Conservation (phyloP, 2,113 vertebrate species). For the Oncorhynchus clarkii region DNA sequence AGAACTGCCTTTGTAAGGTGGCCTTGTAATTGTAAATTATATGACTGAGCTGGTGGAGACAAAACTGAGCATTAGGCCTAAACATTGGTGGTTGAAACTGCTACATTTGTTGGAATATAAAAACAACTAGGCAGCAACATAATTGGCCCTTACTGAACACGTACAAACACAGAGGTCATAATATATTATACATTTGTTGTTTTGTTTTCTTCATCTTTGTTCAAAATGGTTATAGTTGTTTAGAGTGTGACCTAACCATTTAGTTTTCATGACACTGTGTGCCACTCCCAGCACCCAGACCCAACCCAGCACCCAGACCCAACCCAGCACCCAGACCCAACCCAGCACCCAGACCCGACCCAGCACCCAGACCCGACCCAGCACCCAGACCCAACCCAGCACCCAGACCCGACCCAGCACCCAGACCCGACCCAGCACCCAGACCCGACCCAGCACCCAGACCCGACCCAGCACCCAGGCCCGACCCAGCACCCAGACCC, state of each 20-base stretch:
- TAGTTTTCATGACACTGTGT: constrained; percentile 52
- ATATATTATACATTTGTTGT: constrained; percentile 32
- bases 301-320: constrained; percentile 6
- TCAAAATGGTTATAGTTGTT: constrained; percentile 56
- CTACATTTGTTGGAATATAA: constrained; percentile 45
- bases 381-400: too few relatives aligned
- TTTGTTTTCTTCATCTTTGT: constrained; percentile 50
- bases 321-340: too few relatives aligned
- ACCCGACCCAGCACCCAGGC: too few relatives aligned
- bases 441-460: too few relatives aligned
- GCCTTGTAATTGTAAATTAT: constrained; percentile 71
- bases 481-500: too few relatives aligned
- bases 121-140: constrained; percentile 33
- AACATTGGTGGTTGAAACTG: constrained; percentile 59
- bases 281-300: constrained; percentile 36
- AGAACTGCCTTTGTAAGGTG: constrained; percentile 63
- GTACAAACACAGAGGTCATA: constrained; percentile 35
- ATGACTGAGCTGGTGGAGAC: constrained; percentile 64
- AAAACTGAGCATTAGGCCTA: constrained; percentile 60
- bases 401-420: too few relatives aligned
- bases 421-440: too few relatives aligned
- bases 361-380: too few relatives aligned
- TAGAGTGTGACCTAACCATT: constrained; percentile 33
- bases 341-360: too few relatives aligned
- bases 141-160: constrained; percentile 10